A percentile compares a stretch with the other conserved stretches of the same genome.
Conservation (phyloP, 2,888 invertebrate species). For the Scotopteryx bipunctaria region DNA sequence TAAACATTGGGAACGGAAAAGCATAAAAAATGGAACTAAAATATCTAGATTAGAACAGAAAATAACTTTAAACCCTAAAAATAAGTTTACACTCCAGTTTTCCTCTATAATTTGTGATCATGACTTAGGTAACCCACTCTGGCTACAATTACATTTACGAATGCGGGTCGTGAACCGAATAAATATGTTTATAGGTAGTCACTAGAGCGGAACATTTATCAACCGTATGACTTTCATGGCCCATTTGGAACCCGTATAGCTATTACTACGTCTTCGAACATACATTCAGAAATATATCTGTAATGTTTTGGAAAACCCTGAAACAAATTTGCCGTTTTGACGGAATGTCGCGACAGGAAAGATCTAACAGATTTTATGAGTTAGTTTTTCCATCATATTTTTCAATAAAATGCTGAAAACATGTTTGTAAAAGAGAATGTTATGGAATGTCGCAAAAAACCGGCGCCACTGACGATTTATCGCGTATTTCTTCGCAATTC, state of each 20-base stretch:
- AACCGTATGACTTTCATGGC: conserved; percentile 26
- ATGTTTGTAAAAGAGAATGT: conserved; percentile 4
- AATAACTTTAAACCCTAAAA: neutral
- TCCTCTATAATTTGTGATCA: neutral
- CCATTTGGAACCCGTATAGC: conserved; percentile 25
- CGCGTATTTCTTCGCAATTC: conserved; percentile 4
- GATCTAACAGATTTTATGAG: neutral
- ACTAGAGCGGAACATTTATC: conserved; percentile 35
- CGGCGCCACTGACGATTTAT: conserved; percentile 14
- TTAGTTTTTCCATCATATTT: conserved; percentile 3
- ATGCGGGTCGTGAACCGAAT: conserved; percentile 32
- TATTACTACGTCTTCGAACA: conserved; percentile 29
- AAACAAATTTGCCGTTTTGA: neutral
- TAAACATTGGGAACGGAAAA: too few relatives aligned
- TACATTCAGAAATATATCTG: conserved; percentile 9
- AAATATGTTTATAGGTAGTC: conserved; percentile 28
- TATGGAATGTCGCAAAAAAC: conserved; percentile 10
- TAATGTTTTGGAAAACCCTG: conserved; percentile 1
- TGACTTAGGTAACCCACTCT: conserved; percentile 17
- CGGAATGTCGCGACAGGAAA: neutral
- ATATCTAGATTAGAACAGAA: neutral
- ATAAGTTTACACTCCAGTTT: neutral
- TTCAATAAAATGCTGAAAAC: conserved; percentile 1
- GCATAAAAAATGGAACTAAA: too few relatives aligned
- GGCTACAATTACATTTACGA: conserved; percentile 16